Evolutionary conservation across 2,797 vertebrate genomes (phyloP).

Genomic region (Brachymystax lenok): DNA sequence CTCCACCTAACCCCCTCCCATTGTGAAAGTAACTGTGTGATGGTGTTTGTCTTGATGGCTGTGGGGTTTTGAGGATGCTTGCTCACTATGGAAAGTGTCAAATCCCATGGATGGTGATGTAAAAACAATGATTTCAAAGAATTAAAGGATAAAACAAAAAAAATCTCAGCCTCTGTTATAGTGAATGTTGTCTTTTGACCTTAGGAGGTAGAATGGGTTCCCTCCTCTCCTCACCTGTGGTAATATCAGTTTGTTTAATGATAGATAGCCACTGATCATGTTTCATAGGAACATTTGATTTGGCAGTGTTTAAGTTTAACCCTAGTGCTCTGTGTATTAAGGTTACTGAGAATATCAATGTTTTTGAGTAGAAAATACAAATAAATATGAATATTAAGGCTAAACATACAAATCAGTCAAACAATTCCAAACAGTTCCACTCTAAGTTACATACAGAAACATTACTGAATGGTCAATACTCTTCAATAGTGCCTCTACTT

Average conservation of each 20-base stretch:
- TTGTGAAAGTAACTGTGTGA: conserved; percentile 74
- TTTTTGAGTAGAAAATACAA: neutral
- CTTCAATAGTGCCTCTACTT: neutral
- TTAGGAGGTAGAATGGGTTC: no score
- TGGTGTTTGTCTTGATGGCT: conserved; percentile 72
- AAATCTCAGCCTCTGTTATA: conserved; percentile 20
- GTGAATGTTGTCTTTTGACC: neutral
- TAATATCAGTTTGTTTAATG: no score
- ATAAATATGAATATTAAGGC: neutral
- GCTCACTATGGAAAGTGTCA: conserved; percentile 69
- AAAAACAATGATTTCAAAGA: conserved; percentile 61
- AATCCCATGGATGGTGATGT: conserved; percentile 69
- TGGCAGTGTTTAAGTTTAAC: no score
- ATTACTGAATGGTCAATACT: neutral
- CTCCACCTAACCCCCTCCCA: conserved; percentile 24
- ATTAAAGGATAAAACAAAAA: conserved; percentile 46
- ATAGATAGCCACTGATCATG: no score
- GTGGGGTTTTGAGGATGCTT: conserved; percentile 72
- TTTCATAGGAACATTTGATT: no score
- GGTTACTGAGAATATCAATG: neutral
- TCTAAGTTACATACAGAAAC: neutral
- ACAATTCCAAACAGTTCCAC: neutral
- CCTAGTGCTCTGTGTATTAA: neutral
- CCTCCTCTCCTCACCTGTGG: no score
- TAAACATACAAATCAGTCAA: neutral